These are phyloP conservation scores for Morelia viridis DNA, from an alignment of 2,797 vertebrate species.

Conservation along the genomic window DNA sequence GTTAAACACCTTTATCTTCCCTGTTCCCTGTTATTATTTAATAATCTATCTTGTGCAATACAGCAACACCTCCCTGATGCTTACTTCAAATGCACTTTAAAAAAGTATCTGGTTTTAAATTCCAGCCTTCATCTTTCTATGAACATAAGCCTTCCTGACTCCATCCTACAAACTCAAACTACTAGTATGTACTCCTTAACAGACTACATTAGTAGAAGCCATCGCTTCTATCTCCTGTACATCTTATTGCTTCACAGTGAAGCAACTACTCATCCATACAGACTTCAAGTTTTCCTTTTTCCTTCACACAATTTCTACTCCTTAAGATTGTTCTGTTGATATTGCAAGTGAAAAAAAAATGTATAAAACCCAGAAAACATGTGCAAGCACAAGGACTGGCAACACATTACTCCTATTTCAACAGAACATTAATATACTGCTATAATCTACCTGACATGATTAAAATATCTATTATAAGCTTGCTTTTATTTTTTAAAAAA, in stretches of 20 bases:
- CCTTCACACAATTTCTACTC: background rate
- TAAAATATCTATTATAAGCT: background rate
- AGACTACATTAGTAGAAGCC: background rate
- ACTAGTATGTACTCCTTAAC: background rate
- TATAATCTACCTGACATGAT: background rate
- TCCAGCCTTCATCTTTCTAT: background rate
- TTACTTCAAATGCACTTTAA: background rate
- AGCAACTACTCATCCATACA: background rate
- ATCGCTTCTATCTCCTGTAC: background rate
- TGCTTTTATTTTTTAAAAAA: background rate
- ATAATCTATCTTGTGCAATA: background rate
- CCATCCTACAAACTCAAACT: background rate
- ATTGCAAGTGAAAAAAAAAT: slow-evolving; percentile 36
- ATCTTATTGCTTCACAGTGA: background rate
- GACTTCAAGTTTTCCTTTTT: background rate
- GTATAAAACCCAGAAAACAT: slow-evolving; percentile 27
- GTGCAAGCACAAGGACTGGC: slow-evolving; percentile 46
- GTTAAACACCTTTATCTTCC: too few relatives aligned
- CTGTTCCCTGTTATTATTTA: too few relatives aligned
- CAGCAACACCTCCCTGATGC: background rate
- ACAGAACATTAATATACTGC: slow-evolving; percentile 8
- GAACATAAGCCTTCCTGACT: background rate
- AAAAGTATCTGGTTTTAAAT: background rate
- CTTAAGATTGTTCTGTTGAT: slow-evolving; percentile 21
- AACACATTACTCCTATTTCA: slow-evolving; percentile 49